A percentile compares a stretch with the other conserved stretches of the same genome.
These are phyloP conservation scores for Camarhynchus parvulus DNA, from an alignment of 2,113 vertebrate species.

Conservation along the genomic window DNA sequence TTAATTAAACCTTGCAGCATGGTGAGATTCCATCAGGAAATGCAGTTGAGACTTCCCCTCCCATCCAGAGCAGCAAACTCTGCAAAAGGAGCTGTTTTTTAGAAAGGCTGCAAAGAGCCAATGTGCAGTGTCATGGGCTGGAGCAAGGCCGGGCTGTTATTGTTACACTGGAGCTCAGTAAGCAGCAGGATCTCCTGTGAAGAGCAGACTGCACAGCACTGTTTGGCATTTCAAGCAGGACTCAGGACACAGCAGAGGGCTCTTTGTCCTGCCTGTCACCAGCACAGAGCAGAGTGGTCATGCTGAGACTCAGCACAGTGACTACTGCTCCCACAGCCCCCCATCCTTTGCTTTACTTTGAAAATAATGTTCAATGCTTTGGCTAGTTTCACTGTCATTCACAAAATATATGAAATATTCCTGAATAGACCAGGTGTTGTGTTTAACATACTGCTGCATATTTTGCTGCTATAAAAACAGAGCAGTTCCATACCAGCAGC, in stretches of 20 bases:
- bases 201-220: background rate
- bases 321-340: background rate
- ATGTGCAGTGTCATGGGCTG: accelerated
- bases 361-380: background rate
- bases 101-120: background rate
- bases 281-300: accelerated
- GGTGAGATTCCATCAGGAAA: background rate
- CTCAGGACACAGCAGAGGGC: background rate
- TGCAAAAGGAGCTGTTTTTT: background rate
- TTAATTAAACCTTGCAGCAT: background rate
- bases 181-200: background rate
- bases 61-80: background rate
- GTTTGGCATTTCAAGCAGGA: background rate
- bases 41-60: background rate
- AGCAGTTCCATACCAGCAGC: background rate
- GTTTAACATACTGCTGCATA: background rate
- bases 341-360: background rate
- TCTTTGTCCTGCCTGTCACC: background rate
- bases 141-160: accelerated
- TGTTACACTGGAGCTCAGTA: accelerated
- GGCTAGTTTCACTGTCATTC: background rate
- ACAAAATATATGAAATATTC: background rate
- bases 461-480: background rate
- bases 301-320: background rate
- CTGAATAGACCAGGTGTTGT: background rate